phyloP scores from a whole-genome alignment of 2,113 vertebrate species.

The Heterocephalus glaber region DNA sequence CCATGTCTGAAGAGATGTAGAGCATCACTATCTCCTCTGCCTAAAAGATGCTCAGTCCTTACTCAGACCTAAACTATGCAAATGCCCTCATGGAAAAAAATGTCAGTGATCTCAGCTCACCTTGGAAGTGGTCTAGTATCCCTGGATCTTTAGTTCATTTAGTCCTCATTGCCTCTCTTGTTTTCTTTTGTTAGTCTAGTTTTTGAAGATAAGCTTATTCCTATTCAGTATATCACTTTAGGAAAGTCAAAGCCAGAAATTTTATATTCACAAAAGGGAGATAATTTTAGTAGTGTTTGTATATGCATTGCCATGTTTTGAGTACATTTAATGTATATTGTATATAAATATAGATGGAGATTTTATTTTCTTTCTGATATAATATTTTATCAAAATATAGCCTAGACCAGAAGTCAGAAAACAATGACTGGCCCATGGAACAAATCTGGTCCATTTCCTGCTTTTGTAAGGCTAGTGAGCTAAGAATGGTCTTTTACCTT shows the following conservation, averaged over 20 bases:
- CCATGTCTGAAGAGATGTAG: neutral
- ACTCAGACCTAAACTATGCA: neutral
- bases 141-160: constrained; percentile 5
- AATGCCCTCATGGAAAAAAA: neutral
- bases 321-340: constrained; percentile 20
- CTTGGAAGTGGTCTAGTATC: neutral
- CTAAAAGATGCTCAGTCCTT: neutral
- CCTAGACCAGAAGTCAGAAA: neutral
- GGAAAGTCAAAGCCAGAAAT: neutral
- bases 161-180: neutral
- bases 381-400: constrained; percentile 28
- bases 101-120: neutral
- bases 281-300: constrained; percentile 47
- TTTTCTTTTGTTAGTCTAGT: neutral
- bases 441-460: neutral
- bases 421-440: neutral
- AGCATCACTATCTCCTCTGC: neutral
- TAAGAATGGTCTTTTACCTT: constrained; percentile 17
- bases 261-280: constrained; percentile 22
- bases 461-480: neutral
- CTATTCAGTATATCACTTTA: neutral
- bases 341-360: neutral
- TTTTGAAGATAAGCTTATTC: neutral
- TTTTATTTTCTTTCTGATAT: constrained; percentile 36
- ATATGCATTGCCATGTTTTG: constrained; percentile 19